Evolutionary conservation across 2,888 invertebrate genomes (phyloP).

Genomic region (Pemphredon lugubris): DNA sequence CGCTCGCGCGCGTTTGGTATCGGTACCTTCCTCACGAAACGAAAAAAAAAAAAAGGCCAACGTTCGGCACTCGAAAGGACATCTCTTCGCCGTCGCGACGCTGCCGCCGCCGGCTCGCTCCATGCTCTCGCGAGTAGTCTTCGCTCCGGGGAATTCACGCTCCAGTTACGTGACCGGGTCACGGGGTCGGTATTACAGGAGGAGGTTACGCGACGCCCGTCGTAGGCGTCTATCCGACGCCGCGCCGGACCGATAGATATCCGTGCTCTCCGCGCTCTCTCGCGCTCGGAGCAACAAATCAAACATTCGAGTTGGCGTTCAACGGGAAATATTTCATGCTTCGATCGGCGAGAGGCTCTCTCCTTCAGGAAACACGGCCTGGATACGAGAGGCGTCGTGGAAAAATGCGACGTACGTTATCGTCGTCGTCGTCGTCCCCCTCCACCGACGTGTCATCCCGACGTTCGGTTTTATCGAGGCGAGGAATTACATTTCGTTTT

Average conservation of each 20-base stretch:
- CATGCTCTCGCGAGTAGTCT: constrained; percentile 33
- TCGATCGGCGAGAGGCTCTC: too few relatives aligned
- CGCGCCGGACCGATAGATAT: constrained; percentile 32
- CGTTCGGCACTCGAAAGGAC: constrained; percentile 24
- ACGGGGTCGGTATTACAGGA: constrained; percentile 46
- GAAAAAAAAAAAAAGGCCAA: constrained; percentile 10
- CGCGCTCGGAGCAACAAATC: constrained; percentile 4
- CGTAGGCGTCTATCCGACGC: constrained; percentile 52
- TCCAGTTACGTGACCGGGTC: constrained; percentile 66
- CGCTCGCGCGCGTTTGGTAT: too few relatives aligned
- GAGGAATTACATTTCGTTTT: too few relatives aligned
- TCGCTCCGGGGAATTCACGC: constrained; percentile 56
- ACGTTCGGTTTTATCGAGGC: too few relatives aligned
- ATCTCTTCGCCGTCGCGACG: constrained; percentile 49
- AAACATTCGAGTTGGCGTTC: too few relatives aligned
- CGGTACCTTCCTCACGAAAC: constrained; percentile 16
- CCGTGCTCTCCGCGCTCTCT: not conserved
- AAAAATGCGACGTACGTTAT: not conserved
- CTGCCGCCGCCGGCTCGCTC: constrained; percentile 15
- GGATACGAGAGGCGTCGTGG: not conserved
- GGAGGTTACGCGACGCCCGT: constrained; percentile 26
- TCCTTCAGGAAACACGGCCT: not conserved
- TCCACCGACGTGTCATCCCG: too few relatives aligned
- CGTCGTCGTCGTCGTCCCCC: not conserved
- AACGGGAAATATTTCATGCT: too few relatives aligned